Percentiles rank a stretch among this genome's conserved stretches.
Evolutionary conservation across 2,797 vertebrate genomes (phyloP).

Genomic region (Anomalospiza imberbis): DNA sequence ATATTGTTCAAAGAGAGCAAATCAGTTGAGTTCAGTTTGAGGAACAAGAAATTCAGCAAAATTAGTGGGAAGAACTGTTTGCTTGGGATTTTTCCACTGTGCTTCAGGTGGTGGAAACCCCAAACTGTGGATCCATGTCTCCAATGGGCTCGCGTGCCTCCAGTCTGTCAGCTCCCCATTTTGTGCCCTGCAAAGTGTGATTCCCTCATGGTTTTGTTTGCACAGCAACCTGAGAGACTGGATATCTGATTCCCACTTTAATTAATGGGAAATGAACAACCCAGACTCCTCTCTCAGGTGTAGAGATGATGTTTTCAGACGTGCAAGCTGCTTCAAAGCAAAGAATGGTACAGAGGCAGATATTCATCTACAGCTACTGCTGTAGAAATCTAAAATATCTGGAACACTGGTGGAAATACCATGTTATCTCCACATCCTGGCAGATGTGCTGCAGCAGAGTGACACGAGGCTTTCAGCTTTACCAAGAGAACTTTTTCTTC

Average conservation of each 20-base stretch:
- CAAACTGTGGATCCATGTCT: background rate
- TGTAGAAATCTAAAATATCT: background rate
- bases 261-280: background rate
- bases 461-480: accelerated
- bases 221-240: background rate
- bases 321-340: background rate
- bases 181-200: background rate
- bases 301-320: background rate
- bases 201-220: background rate
- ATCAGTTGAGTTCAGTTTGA: background rate
- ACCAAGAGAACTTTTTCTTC: background rate
- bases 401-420: background rate
- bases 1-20: background rate
- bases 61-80: background rate
- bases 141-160: accelerated
- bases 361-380: accelerated
- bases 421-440: accelerated
- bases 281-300: background rate
- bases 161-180: background rate
- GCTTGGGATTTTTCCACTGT: background rate
- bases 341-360: background rate
- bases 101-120: background rate
- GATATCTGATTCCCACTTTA: background rate
- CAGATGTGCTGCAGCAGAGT: background rate
- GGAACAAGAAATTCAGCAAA: background rate